Base-by-base conservation (phyloP, 2,888 invertebrate species). In the Lysandra bellargus region DNA sequence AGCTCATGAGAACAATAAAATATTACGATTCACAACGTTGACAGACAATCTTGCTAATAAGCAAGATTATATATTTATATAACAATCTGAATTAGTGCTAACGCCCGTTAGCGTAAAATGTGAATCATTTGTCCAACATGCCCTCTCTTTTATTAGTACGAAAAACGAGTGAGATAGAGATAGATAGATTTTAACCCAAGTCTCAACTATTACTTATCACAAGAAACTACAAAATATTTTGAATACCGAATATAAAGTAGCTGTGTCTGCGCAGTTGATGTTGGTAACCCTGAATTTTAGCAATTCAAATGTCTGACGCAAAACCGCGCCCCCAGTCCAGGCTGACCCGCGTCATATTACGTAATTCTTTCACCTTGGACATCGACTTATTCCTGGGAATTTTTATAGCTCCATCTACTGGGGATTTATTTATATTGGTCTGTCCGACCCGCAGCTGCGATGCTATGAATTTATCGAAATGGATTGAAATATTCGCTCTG, bases 321-420 rank as follows among this genome's bases (percentile, higher is more conserved):
- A 74, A 74, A 44, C n/a, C 74, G n/a, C 40, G 74, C 74, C 74
- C 44, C 74, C 74, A 23, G 40, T 37, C 69, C 69, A 5, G 33
- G 14, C 69, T 74, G 74, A 74, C 30, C 44, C 82, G 78, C 87
- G 86, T 85, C 85, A 86, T 44, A 69, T 80, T 81, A 82, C 81
- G 83, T 81, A 82, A 83, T 78, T 79, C 80, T 80, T 64, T 83
- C 53, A 81, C 85, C 84, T 85, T 85, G 85, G 84, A 84, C 85
- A 84, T 84, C 82, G 83, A 75, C 60, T 75, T 79, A 53, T 76
- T 76, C 33, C 33, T 53, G 76, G 57, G 76, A 57, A 57, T 76
- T 75, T 75, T 75, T 75, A 75, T 75, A 14, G 30, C 76, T 49
- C 49, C 49, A 49, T 49, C 9, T 49, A 49, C 49, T 49, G 14